Percentiles rank a stretch among this genome's conserved stretches.
phyloP scores from a whole-genome alignment of 2,888 invertebrate species.

The Catocala sponsa region DNA sequence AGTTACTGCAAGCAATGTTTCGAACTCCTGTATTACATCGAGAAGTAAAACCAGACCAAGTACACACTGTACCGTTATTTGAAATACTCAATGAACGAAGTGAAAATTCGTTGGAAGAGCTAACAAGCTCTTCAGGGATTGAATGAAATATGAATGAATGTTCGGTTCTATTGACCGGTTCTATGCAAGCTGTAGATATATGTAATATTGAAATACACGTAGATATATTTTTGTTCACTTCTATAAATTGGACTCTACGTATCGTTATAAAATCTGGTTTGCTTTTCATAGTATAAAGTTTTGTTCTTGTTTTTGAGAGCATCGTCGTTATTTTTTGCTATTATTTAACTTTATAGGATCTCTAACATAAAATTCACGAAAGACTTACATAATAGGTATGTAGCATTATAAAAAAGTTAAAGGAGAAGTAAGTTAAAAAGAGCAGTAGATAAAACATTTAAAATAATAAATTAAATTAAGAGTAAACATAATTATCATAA shows the following conservation, averaged over 20 bases:
- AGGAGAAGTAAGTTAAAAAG: too few relatives aligned
- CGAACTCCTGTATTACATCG: not conserved
- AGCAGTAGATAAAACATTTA: too few relatives aligned
- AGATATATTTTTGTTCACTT: not conserved
- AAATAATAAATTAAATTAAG: too few relatives aligned
- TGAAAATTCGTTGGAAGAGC: constrained; percentile 36
- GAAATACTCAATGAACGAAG: constrained; percentile 42
- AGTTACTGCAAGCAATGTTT: constrained; percentile 2
- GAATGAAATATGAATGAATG: constrained; percentile 45
- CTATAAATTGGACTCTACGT: not conserved
- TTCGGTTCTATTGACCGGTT: constrained; percentile 16
- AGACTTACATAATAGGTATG: too few relatives aligned
- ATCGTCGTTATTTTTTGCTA: too few relatives aligned
- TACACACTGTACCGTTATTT: not conserved
- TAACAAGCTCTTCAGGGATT: constrained; percentile 62
- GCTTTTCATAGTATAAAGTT: too few relatives aligned
- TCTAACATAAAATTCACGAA: too few relatives aligned
- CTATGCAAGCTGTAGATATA: constrained; percentile 8
- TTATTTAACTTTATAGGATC: too few relatives aligned
- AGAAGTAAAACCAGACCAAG: not conserved
- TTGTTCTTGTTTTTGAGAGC: too few relatives aligned
- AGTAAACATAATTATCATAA: too few relatives aligned
- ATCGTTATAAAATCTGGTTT: too few relatives aligned
- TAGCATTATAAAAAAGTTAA: too few relatives aligned
- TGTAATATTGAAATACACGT: constrained; percentile 8